Evolutionary conservation across 2,888 invertebrate genomes (phyloP), one percentile per base, ranked within the genome.

Genomic region (Apotomis betuletana): DNA sequence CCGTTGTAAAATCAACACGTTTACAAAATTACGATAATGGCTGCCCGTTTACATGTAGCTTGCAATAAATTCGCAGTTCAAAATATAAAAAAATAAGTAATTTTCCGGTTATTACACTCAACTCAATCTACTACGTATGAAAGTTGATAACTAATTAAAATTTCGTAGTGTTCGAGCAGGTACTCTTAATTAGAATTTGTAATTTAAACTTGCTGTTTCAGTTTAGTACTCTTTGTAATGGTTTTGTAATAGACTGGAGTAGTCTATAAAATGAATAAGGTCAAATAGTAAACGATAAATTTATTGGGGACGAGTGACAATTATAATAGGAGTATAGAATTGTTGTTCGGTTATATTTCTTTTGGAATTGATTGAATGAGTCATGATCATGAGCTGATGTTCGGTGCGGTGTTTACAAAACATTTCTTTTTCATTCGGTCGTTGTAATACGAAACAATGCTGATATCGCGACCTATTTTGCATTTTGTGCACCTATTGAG

Each of bases 401-500:
- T 63, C 64, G 51, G 68, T 12, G 52, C 51, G 67, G 76, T 87
- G 85, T 87, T 87, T 87, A 84, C 79, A 83, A 86, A 87, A 87
- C 84, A 84, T 77, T 73, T 69, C 67, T 63, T 59, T 74, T 79
- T 69, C 81, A 79, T 82, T 80, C 75, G 78, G 77, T 67, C 75
- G 76, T 74, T 79, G 62, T 77, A 27, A 6, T 41, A 79, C 78
- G 81, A 82, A 84, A 81, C 81, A 77, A 77, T 83, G 81, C 80
- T 81, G 83, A 85, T 85, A 85, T 82, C 79, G 79, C 77, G 80
- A 79, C 80, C 79, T 77, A 81, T 83, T 86, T 86, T 82, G 82
- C 79, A 84, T 58, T 67, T 61, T 55, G 54, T n/a, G 10, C 51
- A 27, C 46, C 61, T 62, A 67, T 57, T 65, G 54, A 41, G 49